Evolutionary conservation across 2,797 vertebrate species (phyloP).

Genomic region (Xenops minutus): DNA sequence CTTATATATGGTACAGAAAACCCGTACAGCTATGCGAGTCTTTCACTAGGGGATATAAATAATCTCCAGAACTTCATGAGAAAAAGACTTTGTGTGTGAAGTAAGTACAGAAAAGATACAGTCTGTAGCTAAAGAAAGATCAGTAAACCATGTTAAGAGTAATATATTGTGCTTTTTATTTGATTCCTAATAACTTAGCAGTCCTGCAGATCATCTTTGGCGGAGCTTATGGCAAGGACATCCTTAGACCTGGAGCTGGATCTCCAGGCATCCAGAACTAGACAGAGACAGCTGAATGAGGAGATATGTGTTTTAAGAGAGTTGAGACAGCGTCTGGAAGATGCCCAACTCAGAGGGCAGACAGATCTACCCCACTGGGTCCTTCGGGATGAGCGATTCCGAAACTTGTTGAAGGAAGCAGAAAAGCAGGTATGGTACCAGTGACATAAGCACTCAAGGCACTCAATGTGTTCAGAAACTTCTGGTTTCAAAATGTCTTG

Average conservation of each 20-base stretch:
- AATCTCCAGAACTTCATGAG: neutral
- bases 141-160: neutral
- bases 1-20: neutral
- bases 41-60: neutral
- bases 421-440: conserved; percentile 87
- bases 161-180: neutral
- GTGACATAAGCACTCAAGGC: neutral
- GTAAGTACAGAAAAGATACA: neutral
- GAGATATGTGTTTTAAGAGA: conserved; percentile 90
- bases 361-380: conserved; percentile 90
- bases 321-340: conserved; percentile 91
- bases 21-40: neutral
- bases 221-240: conserved; percentile 92
- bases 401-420: conserved; percentile 88
- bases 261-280: conserved; percentile 96
- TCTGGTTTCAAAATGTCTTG: neutral
- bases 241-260: conserved; percentile 99
- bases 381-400: conserved; percentile 91
- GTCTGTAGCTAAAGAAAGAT: neutral
- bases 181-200: conserved; percentile 66
- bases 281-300: conserved; percentile 93
- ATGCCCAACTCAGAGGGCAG: conserved; percentile 83
- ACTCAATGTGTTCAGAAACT: neutral
- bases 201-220: conserved; percentile 91
- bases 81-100: neutral